A percentile compares a stretch with the other conserved stretches of the same genome.
Evolutionary conservation across 2,888 invertebrate genomes (phyloP).

Genomic region (Acanthosepion esculentum): DNA sequence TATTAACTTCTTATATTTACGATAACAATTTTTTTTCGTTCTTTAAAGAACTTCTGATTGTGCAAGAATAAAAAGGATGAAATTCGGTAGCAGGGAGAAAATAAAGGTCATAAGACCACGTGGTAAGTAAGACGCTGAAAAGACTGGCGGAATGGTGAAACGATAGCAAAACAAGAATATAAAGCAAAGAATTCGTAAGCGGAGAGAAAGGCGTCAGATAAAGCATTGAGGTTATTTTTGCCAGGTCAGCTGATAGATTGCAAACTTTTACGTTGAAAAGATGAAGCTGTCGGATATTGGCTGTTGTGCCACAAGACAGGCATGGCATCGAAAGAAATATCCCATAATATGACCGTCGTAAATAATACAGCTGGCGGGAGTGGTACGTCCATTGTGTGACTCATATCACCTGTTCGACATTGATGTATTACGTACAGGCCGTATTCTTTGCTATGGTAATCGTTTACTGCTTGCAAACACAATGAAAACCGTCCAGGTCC

Average conservation of each 20-base stretch:
- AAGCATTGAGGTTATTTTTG: conserved; percentile 4
- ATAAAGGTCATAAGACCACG: neutral
- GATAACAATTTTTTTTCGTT: neutral
- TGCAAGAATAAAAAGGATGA: neutral
- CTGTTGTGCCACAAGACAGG: neutral
- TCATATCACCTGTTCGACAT: conserved; percentile 17
- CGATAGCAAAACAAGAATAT: neutral
- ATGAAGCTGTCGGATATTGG: conserved; percentile 33
- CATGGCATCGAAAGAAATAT: neutral
- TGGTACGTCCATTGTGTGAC: neutral
- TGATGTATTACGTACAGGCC: neutral
- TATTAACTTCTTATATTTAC: neutral
- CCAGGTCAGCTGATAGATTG: conserved; percentile 33
- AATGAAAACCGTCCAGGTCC: neutral
- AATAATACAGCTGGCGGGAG: neutral
- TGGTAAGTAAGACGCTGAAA: neutral
- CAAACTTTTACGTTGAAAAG: neutral
- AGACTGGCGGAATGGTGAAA: neutral
- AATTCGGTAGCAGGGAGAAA: neutral
- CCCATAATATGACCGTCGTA: conserved; percentile 33
- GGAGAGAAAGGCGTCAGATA: neutral
- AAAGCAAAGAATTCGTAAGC: neutral
- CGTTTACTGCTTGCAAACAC: conserved; percentile 33
- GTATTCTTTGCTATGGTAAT: neutral
- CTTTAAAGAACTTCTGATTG: neutral